Conservation (phyloP, 2,888 invertebrate genomes). For the Drosophila incognita region DNA sequence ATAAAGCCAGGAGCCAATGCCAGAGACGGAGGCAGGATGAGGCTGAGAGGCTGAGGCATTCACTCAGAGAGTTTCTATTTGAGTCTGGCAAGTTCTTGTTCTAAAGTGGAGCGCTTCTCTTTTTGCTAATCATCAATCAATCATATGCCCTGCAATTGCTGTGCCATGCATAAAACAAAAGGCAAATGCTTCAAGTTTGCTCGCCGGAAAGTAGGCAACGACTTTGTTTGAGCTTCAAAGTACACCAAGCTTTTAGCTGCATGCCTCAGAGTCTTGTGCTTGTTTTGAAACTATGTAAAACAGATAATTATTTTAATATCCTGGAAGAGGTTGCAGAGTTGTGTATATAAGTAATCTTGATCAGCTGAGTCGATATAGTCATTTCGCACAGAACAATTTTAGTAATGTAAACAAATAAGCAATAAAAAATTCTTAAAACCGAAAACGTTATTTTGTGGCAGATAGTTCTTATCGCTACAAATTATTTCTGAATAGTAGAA, state of each 20-base stretch:
- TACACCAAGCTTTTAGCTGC: conserved; percentile 5
- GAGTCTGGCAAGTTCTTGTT: conserved; percentile 57
- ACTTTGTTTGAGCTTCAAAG: conserved; percentile 45
- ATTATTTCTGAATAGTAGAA: not conserved
- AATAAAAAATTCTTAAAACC: not conserved
- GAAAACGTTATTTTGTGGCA: not conserved
- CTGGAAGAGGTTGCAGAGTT: not conserved
- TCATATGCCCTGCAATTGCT: conserved; percentile 62
- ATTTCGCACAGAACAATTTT: not conserved
- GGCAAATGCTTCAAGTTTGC: conserved; percentile 44
- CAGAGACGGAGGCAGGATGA: not conserved
- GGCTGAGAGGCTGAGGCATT: conserved; percentile 9
- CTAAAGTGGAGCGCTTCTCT: conserved; percentile 46
- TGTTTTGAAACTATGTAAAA: not conserved
- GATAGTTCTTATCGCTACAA: not conserved
- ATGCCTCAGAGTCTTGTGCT: not conserved
- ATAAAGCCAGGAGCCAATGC: conserved; percentile 50
- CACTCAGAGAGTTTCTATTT: conserved; percentile 57
- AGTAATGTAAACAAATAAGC: not conserved
- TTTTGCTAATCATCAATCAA: conserved; percentile 74
- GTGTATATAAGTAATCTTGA: not conserved
- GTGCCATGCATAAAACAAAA: conserved; percentile 62
- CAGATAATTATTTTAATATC: not conserved
- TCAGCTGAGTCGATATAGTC: not conserved
- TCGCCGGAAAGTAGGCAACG: conserved; percentile 42